phyloP scores from a whole-genome alignment of 2,797 vertebrate species.

The Lepus oiostolus region DNA sequence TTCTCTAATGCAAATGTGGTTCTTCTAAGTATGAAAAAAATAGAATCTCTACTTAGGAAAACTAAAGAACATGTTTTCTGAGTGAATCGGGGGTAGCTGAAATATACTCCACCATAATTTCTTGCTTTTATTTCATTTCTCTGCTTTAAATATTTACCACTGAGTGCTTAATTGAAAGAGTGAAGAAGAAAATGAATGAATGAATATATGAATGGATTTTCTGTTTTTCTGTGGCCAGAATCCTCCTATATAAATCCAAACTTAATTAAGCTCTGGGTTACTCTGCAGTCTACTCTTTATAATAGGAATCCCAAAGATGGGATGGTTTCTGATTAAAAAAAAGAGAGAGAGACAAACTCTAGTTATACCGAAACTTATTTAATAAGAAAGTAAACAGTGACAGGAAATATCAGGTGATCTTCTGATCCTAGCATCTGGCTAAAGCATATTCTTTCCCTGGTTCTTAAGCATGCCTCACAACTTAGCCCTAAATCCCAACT shows the following conservation, averaged over 20 bases:
- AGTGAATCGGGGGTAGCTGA: conserved; percentile 74
- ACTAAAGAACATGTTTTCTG: conserved; percentile 68
- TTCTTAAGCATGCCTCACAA: not conserved
- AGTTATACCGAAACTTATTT: not conserved
- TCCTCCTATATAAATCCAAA: conserved; percentile 44
- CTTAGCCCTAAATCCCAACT: not conserved
- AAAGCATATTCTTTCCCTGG: not conserved
- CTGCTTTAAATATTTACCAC: conserved; percentile 35
- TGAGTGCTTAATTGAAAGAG: conserved; percentile 48
- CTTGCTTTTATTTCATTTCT: conserved; percentile 65
- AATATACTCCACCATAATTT: conserved; percentile 41
- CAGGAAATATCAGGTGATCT: not conserved
- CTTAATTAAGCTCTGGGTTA: conserved; percentile 12
- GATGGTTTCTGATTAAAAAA: not conserved
- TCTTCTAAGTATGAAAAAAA: conserved; percentile 62
- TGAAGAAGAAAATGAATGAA: conserved; percentile 59
- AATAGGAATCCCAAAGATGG: not conserved
- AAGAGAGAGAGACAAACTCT: not conserved
- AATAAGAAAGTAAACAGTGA: not conserved
- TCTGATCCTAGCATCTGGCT: not conserved
- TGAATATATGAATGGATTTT: conserved; percentile 30
- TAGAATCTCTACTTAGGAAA: conserved; percentile 68
- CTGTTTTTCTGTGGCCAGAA: conserved; percentile 3
- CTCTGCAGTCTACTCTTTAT: not conserved
- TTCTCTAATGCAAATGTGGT: conserved; percentile 71